These are phyloP conservation scores for Solenodon paradoxus DNA, from an alignment of 2,113 vertebrate species.

Conservation along the genomic window DNA sequence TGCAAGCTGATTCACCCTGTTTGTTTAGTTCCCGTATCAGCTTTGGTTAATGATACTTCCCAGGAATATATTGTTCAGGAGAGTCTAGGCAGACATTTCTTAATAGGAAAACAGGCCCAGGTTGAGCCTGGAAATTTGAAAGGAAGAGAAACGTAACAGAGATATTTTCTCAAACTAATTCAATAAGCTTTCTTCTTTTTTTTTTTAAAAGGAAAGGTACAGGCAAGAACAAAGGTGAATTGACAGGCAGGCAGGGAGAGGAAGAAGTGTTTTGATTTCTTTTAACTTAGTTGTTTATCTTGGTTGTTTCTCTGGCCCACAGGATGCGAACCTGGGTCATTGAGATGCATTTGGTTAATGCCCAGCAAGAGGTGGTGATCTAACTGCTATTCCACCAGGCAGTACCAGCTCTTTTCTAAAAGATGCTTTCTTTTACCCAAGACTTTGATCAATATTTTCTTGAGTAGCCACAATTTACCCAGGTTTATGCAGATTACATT, in stretches of 20 bases:
- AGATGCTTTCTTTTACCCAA: slow-evolving; percentile 2
- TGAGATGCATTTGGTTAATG: too few species aligned
- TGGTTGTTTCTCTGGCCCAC: too few species aligned
- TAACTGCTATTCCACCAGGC: too few species aligned
- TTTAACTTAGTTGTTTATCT: too few species aligned
- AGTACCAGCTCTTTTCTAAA: too few species aligned
- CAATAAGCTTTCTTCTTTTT: too few species aligned
- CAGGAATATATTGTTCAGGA: slow-evolving; percentile 69
- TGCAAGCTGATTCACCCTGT: slow-evolving; percentile 66
- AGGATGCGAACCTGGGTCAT: too few species aligned
- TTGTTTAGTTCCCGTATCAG: slow-evolving; percentile 45
- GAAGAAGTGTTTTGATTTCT: too few species aligned
- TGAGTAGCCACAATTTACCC: background rate
- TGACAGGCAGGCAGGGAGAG: too few species aligned
- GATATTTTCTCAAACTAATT: slow-evolving; percentile 6
- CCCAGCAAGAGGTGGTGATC: too few species aligned
- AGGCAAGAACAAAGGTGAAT: too few species aligned
- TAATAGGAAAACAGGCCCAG: background rate
- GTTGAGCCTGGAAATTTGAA: background rate
- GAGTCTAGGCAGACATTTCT: slow-evolving; percentile 53
- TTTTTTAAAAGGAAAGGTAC: too few species aligned
- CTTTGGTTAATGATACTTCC: slow-evolving; percentile 28
- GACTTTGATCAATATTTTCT: background rate
- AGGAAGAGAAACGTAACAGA: background rate
- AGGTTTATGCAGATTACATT: background rate